phyloP scores from a whole-genome alignment of 2,113 vertebrate genomes.

The Danio rerio region GRCz12tu NC_133189.1:536501-537000 shows the following conservation, averaged over 20 bases:
- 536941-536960: slow-evolving; percentile 84
- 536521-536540: slow-evolving; percentile 90
- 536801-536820: slow-evolving; percentile 84
- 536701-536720: slow-evolving; percentile 88
- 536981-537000: slow-evolving; percentile 92
- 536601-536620: too few relatives aligned
- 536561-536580: slow-evolving; percentile 2
- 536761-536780: slow-evolving; percentile 92
- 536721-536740: slow-evolving; percentile 81
- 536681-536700: too few relatives aligned
- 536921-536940: slow-evolving; percentile 89
- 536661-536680: too few relatives aligned
- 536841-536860: slow-evolving; percentile 88
- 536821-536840: slow-evolving; percentile 82
- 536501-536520: slow-evolving; percentile 87
- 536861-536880: slow-evolving; percentile 86
- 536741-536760: slow-evolving; percentile 86
- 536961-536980: slow-evolving; percentile 81
- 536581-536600: too few relatives aligned
- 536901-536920: slow-evolving; percentile 89
- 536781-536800: slow-evolving; percentile 90
- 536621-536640: too few relatives aligned
- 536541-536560: slow-evolving; percentile 87
- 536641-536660: too few relatives aligned
- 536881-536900: slow-evolving; percentile 83